These are phyloP conservation scores for Drosophila fuyamai DNA, from an alignment of 1,140 invertebrate species.

Conservation along the genomic window DNA sequence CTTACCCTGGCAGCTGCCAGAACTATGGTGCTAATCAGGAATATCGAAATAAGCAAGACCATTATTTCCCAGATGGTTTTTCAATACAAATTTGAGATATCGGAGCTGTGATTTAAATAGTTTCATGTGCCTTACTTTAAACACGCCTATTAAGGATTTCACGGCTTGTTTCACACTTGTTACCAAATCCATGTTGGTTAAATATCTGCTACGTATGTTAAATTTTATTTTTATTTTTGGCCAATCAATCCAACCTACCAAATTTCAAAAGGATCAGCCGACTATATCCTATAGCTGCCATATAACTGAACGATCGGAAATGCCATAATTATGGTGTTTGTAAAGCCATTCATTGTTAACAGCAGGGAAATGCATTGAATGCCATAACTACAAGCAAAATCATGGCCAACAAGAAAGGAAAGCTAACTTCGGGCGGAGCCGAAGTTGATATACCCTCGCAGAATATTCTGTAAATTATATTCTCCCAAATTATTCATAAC, in stretches of 20 bases:
- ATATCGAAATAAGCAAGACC: neutral
- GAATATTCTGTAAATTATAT: too few relatives aligned
- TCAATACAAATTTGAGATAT: neutral
- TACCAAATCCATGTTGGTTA: neutral
- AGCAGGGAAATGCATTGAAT: conserved; percentile 62
- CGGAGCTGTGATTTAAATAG: neutral
- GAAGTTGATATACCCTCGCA: too few relatives aligned
- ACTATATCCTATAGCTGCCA: too few relatives aligned
- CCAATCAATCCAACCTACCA: too few relatives aligned
- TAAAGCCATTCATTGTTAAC: conserved; percentile 53
- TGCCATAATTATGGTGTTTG: too few relatives aligned
- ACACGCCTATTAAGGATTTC: neutral
- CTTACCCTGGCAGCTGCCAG: neutral
- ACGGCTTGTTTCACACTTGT: neutral
- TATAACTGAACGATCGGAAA: too few relatives aligned
- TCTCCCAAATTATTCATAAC: too few relatives aligned
- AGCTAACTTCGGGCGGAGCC: too few relatives aligned
- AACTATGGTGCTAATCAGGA: neutral
- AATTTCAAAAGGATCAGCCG: too few relatives aligned
- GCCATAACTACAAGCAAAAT: conserved; percentile 60
- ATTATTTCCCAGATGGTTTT: neutral
- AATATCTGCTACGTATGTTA: neutral
- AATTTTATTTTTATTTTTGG: conserved; percentile 11
- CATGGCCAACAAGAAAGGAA: too few relatives aligned
- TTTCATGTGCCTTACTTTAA: neutral